A percentile compares a stretch with the other conserved stretches of the same genome.
phyloP scores from a whole-genome alignment of 2,888 invertebrate genomes.

The Drosophila demipolita region DNA sequence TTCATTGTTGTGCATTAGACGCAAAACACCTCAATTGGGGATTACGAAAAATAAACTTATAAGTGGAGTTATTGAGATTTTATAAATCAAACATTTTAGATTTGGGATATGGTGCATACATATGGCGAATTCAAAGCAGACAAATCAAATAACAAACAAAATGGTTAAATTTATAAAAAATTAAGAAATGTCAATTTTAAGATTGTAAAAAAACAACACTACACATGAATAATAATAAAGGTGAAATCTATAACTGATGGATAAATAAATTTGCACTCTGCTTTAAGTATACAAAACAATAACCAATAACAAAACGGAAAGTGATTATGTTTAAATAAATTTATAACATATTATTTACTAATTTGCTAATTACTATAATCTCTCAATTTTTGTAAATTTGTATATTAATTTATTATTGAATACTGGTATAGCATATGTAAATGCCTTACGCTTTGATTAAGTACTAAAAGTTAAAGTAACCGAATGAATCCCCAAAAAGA shows the following conservation, averaged over 20 bases:
- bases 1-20: constrained; percentile 51
- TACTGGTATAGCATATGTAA: not conserved
- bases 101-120: not conserved
- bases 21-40: constrained; percentile 44
- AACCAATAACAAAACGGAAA: not conserved
- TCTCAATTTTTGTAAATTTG: too few species aligned
- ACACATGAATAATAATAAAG: not conserved
- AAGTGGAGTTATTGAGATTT: not conserved
- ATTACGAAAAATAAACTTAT: not conserved
- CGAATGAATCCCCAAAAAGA: not conserved
- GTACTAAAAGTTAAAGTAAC: not conserved
- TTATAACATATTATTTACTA: not conserved
- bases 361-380: not conserved
- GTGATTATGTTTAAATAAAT: not conserved
- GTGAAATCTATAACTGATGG: not conserved
- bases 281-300: not conserved
- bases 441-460: not conserved
- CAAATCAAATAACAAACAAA: not conserved
- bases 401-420: not conserved
- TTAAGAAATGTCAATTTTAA: not conserved
- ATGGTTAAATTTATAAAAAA: not conserved
- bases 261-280: not conserved
- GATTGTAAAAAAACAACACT: not conserved
- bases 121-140: not conserved
- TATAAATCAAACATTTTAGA: not conserved